Evolutionary conservation across 2,888 invertebrate species (phyloP), one percentile per base, ranked within the genome.

Genomic region (Agonopterix subpropinquella): DNA sequence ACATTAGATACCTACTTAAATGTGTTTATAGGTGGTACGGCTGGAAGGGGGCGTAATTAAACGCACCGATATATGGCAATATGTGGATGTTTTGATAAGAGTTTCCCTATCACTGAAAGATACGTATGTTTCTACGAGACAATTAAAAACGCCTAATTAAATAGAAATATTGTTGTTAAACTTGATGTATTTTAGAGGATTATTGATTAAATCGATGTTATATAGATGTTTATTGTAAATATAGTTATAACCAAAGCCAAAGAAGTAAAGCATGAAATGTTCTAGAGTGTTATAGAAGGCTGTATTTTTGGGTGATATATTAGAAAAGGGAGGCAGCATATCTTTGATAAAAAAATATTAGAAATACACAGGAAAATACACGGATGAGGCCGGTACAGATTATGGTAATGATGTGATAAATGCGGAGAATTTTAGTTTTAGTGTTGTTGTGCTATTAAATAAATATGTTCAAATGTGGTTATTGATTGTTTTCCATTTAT

Each of bases 291-390:
- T 83, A 79, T 83, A 84, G 83, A 84, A 83, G 85, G 85, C 84
- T 87, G 87, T 87, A 88, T 87, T 87, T 86, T 87, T 86, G 83
- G 81, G 86, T 86, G 85, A 87, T 86, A 87, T 87, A 84, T 84
- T 83, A 76, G 77, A 75, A 67, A 61, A 50, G 75, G 74, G 70
- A 64, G 76, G 68, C 76, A 75, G 71, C 85, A 87, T 85, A 86
- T 86, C 84, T 82, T 81, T 81, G 76, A 78, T 78, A 79, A 73
- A 39, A 68, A 73, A 70, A 18, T 76, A 76, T 78, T 71, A 69
- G 64, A 67, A 67, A 56, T 68, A 68, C 69, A 71, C 53, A 56
- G 51, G 59, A 67, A 64, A 58, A 63, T 28, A 28, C 5, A 28
- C 58, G 42, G 48, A 56, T 53, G 49, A 51, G 57, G 57, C 60